Evolutionary conservation across 2,888 invertebrate species (phyloP), one percentile per base, ranked within the genome.

Genomic region (Drosophila merina): DNA sequence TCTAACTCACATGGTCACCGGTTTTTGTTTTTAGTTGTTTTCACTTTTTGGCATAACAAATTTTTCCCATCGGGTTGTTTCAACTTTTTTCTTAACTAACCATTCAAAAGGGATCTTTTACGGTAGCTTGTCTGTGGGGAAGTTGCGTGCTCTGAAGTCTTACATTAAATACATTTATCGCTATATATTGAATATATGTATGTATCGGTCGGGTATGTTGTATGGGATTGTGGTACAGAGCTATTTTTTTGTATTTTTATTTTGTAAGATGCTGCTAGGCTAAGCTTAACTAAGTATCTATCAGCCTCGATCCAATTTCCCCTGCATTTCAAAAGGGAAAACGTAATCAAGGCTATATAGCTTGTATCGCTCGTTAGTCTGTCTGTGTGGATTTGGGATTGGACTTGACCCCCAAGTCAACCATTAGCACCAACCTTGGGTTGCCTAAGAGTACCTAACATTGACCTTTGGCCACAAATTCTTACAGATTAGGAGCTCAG

Each of bases 391-490:
- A 40, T 51, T 14, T 54, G 20, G 40, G 47, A 54, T 7, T 50
- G 40, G 38, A 42, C 28, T 48, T 33, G 59, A 42, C 51, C 60
- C 51, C 51, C 50, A 63, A 45, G 57, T 57, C 64, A 44, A 64
- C 62, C 72, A 59, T 57, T 70, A 85, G 79, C 85, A 79, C 72
- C 75, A 82, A 88, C 77, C 83, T 82, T 83, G 68, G 81, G 87
- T 82, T 82, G 75, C 66, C 75, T 72, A 72, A 68, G 64, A 60
- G 50, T 50, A 63, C 56, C 9, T 48, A 67, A 60, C 73, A 62
- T 69, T 78, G 88, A 84, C 88, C 89, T 87, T 83, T 76, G 89
- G 86, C 67, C 88, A 81, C 63, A 76, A 77, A 76, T 62, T 55
- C 54, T 36, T 76, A 79, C 68, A 69, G 49, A 55, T 69, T 74